Conservation (phyloP, 37 sponge, comb jelly and placozoan species). For the Hexactinellida sp. region DNA sequence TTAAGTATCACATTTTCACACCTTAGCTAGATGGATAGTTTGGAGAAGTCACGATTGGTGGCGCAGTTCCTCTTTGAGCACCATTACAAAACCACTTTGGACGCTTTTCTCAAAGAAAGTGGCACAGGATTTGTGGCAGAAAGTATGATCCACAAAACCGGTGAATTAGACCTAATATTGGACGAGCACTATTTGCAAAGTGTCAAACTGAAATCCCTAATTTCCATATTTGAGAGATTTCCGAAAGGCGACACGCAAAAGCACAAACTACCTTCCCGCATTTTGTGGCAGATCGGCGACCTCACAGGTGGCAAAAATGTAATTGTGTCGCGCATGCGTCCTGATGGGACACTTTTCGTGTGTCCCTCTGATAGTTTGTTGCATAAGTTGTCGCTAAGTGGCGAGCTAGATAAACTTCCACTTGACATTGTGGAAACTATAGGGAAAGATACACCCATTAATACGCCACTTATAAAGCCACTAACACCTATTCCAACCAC, state of each 20-base stretch:
- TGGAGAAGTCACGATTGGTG: neutral
- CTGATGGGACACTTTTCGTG: neutral
- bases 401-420: neutral
- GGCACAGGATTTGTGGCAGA: slow-evolving; percentile 23
- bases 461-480: slow-evolving; percentile 21
- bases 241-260: neutral
- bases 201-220: neutral
- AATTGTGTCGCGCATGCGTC: neutral
- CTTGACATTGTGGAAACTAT: neutral
- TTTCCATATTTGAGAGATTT: neutral
- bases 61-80: neutral
- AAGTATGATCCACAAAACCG: slow-evolving; percentile 24
- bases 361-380: neutral
- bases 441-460: neutral
- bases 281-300: neutral
- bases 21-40: neutral
- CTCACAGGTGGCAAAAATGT: neutral
- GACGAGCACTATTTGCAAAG: slow-evolving; percentile 16
- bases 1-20: neutral
- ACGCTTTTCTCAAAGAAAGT: slow-evolving; percentile 15
- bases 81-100: neutral
- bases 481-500: slow-evolving; percentile 23
- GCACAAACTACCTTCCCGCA: neutral
- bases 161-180: slow-evolving; percentile 33
- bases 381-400: neutral